These are phyloP conservation scores for Caenorhabditis latens DNA, from an alignment of 1,140 invertebrate species.

Conservation along the genomic window DNA sequence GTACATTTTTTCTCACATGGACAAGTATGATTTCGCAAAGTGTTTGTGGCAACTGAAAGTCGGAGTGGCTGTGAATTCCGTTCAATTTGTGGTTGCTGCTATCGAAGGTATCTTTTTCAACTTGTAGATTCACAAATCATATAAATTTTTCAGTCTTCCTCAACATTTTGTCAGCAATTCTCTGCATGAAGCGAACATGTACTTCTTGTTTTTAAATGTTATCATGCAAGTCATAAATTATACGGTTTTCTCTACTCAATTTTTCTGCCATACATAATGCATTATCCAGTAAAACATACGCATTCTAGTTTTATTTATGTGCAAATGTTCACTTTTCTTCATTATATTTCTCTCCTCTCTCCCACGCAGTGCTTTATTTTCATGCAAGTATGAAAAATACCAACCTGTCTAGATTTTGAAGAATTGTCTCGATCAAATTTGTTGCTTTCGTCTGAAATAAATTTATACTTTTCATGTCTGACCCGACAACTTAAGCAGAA, in stretches of 20 bases:
- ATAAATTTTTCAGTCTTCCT: conserved; percentile 66
- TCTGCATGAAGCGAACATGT: conserved; percentile 69
- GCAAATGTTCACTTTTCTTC: conserved; percentile 27
- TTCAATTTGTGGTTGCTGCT: conserved; percentile 71
- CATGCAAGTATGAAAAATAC: neutral
- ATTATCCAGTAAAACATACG: neutral
- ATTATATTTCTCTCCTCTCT: neutral
- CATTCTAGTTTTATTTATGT: conserved; percentile 32
- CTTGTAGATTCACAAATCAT: neutral
- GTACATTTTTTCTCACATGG: conserved; percentile 73
- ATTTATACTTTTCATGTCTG: neutral
- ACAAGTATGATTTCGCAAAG: conserved; percentile 73
- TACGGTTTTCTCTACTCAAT: conserved; percentile 7
- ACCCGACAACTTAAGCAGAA: neutral
- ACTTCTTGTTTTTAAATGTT: conserved; percentile 5
- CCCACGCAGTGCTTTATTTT: conserved; percentile 15
- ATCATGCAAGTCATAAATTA: neutral
- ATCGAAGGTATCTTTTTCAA: conserved; percentile 64
- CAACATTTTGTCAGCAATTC: conserved; percentile 68
- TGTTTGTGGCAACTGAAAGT: conserved; percentile 73
- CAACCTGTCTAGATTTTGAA: neutral
- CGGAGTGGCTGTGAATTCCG: conserved; percentile 73
- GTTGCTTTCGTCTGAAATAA: neutral
- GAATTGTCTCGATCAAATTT: neutral
- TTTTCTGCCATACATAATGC: conserved; percentile 14